Conservation (phyloP, 1,140 invertebrate genomes). For the Hestina assimilis region DNA sequence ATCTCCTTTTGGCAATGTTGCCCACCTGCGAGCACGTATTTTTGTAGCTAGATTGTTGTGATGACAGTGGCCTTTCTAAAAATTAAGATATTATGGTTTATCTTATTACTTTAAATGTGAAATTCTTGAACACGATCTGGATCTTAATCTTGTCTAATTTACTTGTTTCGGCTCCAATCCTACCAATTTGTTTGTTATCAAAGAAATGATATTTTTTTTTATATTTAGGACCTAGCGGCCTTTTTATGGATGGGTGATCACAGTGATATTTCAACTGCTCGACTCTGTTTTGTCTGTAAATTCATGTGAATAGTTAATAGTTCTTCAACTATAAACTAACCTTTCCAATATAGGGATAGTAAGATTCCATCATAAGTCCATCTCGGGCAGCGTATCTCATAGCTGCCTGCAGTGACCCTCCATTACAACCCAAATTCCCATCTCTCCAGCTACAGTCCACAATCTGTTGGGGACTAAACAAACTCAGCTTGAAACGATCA, state of each 20-base stretch:
- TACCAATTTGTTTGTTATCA: not conserved
- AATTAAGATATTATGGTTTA: not conserved
- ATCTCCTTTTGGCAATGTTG: slow-evolving; percentile 82
- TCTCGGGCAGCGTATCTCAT: slow-evolving; percentile 83
- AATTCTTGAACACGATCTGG: too few species aligned
- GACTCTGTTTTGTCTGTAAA: not conserved
- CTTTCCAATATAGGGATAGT: slow-evolving; percentile 84
- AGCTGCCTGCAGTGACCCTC: slow-evolving; percentile 86
- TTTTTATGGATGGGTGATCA: not conserved
- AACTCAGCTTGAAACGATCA: too few species aligned
- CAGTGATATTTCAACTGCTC: not conserved
- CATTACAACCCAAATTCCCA: slow-evolving; percentile 86
- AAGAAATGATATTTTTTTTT: too few species aligned
- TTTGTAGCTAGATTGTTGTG: slow-evolving; percentile 77
- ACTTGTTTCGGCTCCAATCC: too few species aligned
- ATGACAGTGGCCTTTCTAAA: slow-evolving; percentile 82
- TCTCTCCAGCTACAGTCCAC: slow-evolving; percentile 84
- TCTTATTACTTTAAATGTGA: too few species aligned
- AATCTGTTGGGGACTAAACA: slow-evolving; percentile 85
- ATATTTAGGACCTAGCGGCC: too few species aligned
- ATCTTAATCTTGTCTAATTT: too few species aligned
- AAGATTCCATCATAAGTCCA: slow-evolving; percentile 81
- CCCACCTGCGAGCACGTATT: slow-evolving; percentile 83
- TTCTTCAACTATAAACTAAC: slow-evolving; percentile 63
- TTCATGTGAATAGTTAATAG: too few species aligned